Evolutionary conservation across 2,888 invertebrate species (phyloP).

Genomic region (Mimas tiliae): DNA sequence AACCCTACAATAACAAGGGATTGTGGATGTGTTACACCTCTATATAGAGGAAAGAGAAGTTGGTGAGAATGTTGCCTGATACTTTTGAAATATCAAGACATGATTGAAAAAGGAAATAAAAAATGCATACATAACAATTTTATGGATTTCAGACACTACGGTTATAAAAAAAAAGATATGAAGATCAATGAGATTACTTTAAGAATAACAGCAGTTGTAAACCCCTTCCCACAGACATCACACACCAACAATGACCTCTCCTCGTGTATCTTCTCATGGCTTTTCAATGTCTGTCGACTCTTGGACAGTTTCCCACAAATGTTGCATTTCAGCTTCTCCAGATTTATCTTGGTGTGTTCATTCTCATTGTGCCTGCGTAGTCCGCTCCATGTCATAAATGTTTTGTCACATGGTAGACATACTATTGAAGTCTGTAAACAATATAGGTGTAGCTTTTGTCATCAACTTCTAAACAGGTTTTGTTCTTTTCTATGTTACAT

Average conservation of each 20-base stretch:
- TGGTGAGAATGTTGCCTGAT: no score
- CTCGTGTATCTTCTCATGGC: conserved; percentile 63
- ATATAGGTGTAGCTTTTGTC: no score
- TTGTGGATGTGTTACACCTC: no score
- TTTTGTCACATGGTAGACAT: conserved; percentile 68
- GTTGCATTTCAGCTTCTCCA: conserved; percentile 61
- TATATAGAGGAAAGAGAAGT: no score
- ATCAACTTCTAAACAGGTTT: no score
- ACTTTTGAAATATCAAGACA: no score
- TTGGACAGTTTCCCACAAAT: conserved; percentile 71
- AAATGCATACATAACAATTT: no score
- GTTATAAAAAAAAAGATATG: no score
- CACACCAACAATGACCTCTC: conserved; percentile 62
- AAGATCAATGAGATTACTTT: conserved; percentile 61
- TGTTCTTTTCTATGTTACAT: no score
- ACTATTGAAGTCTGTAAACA: conserved; percentile 53
- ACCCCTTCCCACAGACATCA: conserved; percentile 73
- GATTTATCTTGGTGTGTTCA: conserved; percentile 58
- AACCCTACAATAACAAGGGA: no score
- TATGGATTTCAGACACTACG: no score
- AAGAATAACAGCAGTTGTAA: conserved; percentile 56
- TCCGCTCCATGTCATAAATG: conserved; percentile 69
- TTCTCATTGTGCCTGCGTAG: conserved; percentile 64
- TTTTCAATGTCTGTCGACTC: conserved; percentile 60
- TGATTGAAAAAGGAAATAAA: no score